A percentile compares a stretch with the other conserved stretches of the same genome.
phyloP scores from a whole-genome alignment of 2,797 vertebrate genomes.

The Hapalemur alaotrensis region DNA sequence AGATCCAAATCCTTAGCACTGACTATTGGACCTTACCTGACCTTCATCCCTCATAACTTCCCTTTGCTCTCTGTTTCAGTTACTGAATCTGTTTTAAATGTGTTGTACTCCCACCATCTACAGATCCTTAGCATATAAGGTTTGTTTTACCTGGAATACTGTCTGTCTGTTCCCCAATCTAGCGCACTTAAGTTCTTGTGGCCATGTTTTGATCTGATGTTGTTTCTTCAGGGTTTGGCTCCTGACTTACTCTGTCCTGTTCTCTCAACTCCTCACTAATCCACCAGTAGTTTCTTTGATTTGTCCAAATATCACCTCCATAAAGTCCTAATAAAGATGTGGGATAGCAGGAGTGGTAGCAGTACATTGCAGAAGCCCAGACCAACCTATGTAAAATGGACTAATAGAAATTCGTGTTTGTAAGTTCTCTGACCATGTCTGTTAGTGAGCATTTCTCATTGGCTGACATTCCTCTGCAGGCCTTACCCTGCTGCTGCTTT shows the following conservation, averaged over 20 bases:
- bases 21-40: neutral
- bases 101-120: neutral
- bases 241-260: neutral
- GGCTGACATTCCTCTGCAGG: neutral
- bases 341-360: neutral
- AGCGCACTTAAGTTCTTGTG: neutral
- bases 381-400: neutral
- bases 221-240: neutral
- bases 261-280: neutral
- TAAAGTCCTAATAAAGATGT: neutral
- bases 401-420: neutral
- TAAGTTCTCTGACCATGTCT: neutral
- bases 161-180: neutral
- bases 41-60: neutral
- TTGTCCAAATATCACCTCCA: neutral
- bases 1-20: neutral
- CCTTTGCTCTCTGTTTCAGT: neutral
- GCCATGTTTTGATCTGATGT: neutral
- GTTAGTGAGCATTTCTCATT: neutral
- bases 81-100: neutral
- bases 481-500: neutral
- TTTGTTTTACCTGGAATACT: neutral
- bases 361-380: neutral
- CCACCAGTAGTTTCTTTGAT: neutral
- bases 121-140: neutral